Evolutionary conservation across 2,113 vertebrate genomes (phyloP).

Genomic region (Laterallus jamaicensis): DNA sequence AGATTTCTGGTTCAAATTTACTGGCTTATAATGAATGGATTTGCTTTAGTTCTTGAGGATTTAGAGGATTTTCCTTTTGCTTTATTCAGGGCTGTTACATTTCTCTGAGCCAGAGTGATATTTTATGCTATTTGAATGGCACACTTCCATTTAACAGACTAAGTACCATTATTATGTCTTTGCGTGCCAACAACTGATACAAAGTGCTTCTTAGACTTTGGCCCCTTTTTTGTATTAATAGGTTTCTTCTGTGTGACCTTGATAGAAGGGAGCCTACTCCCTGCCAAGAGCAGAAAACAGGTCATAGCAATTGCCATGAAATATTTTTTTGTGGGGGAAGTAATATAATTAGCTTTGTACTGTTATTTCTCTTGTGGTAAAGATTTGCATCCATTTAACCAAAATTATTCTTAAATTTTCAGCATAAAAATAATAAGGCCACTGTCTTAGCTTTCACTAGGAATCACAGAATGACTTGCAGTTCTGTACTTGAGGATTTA

Average conservation of each 20-base stretch:
- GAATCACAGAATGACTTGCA: neutral
- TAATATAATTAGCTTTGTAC: neutral
- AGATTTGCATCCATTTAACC: neutral
- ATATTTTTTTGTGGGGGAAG: neutral
- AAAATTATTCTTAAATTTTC: neutral
- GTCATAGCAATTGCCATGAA: neutral
- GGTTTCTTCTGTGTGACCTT: neutral
- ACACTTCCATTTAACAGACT: neutral
- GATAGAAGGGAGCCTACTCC: neutral
- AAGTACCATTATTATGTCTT: neutral
- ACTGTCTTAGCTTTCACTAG: neutral
- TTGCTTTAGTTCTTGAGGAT: neutral
- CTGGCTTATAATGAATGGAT: neutral
- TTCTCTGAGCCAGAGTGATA: neutral
- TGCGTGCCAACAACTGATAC: neutral
- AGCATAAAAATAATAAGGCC: neutral
- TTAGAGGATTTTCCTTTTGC: slow-evolving; percentile 10
- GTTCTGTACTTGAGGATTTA: neutral
- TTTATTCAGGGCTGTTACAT: neutral
- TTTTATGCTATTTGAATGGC: neutral
- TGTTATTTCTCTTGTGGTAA: neutral
- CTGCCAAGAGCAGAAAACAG: neutral
- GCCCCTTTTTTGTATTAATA: neutral
- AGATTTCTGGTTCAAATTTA: neutral
- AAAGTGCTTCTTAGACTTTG: neutral